Evolutionary conservation across 2,888 invertebrate genomes (phyloP), one percentile per base, ranked within the genome.

Genomic region (Torymus texanus): DNA sequence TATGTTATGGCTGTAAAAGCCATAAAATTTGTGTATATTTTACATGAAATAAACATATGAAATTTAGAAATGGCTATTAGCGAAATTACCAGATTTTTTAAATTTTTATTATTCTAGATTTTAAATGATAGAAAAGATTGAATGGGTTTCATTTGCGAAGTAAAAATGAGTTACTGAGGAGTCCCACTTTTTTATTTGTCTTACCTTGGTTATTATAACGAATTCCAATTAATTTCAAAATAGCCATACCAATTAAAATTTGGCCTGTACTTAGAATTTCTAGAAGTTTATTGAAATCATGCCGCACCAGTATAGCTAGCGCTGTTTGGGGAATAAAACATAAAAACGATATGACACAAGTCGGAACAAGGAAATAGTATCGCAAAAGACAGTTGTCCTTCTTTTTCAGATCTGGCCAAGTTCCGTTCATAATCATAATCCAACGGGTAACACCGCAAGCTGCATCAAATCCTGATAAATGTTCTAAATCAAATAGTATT

Each of bases 141-240:
- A 2, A 29, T 29, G 29, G 29, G 29, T 29, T 29, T 5, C 29
- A 29, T 29, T 29, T 29, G 3, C 29, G 4, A 29, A 29, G 29
- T 29, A 29, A 29, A 4, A 29, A 29, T 29, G 29, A 5, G 29
- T 0, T 29, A 29, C 5, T 3, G 2, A 2, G 4, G 4, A 29
- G 21, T 21, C 21, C 4, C 0, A 3, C 4, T 5, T n/a, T 11
- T 55, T 55, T 2, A 55, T 14, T 14, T n/a, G 55, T 14, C 11
- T 55, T 55, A 55, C 55, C 55, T 55, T 55, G 55, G 2, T 55
- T 13, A 11, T 63, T 63, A 29, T 29, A 63, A 12, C 62, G 62
- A 14, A 63, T n/a, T 10, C 24, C 62, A n/a, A 63, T 10, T 1
- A 63, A 13, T n/a, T 63, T 63, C 13, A 63, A 63, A 63, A 63